Percentiles rank a stretch among this genome's conserved stretches.
Evolutionary conservation across 2,888 invertebrate genomes (phyloP).

Genomic region (Drosophila melanosoma): DNA sequence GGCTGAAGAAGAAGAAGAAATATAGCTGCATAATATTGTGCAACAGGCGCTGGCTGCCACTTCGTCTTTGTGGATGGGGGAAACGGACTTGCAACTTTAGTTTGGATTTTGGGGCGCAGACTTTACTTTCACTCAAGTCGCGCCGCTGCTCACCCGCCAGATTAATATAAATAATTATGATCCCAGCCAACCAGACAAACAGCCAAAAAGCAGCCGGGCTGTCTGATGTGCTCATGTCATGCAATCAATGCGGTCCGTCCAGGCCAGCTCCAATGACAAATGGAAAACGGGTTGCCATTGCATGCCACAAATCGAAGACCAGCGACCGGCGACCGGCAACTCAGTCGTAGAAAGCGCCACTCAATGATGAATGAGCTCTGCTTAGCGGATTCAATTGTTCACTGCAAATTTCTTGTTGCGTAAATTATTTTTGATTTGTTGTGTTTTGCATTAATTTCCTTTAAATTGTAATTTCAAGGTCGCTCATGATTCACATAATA

Average conservation of each 20-base stretch:
- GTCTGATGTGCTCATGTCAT: conserved; percentile 77
- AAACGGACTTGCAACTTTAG: conserved; percentile 18
- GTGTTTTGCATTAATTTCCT: conserved; percentile 7
- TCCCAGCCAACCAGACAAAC: conserved; percentile 36
- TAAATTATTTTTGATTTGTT: conserved; percentile 8
- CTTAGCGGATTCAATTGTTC: conserved; percentile 15
- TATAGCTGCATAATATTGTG: conserved; percentile 67
- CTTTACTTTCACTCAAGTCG: conserved; percentile 71
- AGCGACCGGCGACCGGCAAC: background rate
- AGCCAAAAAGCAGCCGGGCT: conserved; percentile 7
- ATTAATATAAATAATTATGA: conserved; percentile 80
- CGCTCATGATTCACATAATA: conserved; percentile 59
- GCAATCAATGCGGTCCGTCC: conserved; percentile 63
- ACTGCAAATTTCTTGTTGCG: conserved; percentile 5
- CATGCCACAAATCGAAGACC: conserved; percentile 17
- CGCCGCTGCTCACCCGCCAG: conserved; percentile 72
- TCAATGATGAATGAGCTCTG: conserved; percentile 26
- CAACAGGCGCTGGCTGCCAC: conserved; percentile 60
- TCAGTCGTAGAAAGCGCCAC: conserved; percentile 45
- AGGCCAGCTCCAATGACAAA: conserved; percentile 47
- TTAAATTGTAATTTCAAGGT: conserved; percentile 56
- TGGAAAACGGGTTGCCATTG: conserved; percentile 46
- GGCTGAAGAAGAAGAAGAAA: conserved; percentile 65
- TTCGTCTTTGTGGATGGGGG: conserved; percentile 8
- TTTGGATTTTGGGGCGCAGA: conserved; percentile 36